Conservation (phyloP, 2,113 vertebrate species). For the Mellivora capensis region DNA sequence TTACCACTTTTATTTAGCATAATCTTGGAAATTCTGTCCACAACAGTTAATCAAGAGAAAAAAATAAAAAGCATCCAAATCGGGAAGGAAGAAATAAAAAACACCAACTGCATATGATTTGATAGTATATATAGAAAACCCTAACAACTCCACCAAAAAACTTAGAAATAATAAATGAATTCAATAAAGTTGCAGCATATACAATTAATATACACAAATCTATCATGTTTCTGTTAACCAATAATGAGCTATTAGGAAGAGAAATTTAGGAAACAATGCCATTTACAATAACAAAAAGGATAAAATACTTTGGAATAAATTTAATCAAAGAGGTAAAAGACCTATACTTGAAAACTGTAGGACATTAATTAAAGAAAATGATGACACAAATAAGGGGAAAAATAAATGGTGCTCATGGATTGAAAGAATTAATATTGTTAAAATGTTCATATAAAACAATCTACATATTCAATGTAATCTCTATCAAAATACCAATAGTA, state of each 20-base stretch:
- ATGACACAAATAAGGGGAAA: neutral
- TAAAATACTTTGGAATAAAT: neutral
- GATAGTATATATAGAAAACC: neutral
- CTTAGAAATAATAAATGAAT: neutral
- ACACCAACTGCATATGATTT: neutral
- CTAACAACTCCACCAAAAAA: neutral
- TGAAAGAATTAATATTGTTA: neutral
- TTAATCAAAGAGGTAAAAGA: neutral
- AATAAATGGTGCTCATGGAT: neutral
- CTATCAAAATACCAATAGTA: neutral
- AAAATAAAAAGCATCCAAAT: neutral
- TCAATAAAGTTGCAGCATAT: neutral
- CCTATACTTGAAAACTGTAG: neutral
- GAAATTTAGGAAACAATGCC: neutral
- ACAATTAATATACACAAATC: neutral
- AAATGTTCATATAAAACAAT: neutral
- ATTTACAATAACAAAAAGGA: neutral
- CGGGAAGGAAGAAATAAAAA: neutral
- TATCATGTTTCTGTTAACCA: neutral
- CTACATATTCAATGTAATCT: neutral
- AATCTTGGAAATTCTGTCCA: neutral
- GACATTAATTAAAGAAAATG: neutral
- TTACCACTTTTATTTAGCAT: neutral
- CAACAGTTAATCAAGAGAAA: neutral
- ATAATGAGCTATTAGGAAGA: neutral